phyloP scores from a whole-genome alignment of 2,797 vertebrate genomes.

The Iguana delicatissima region DNA sequence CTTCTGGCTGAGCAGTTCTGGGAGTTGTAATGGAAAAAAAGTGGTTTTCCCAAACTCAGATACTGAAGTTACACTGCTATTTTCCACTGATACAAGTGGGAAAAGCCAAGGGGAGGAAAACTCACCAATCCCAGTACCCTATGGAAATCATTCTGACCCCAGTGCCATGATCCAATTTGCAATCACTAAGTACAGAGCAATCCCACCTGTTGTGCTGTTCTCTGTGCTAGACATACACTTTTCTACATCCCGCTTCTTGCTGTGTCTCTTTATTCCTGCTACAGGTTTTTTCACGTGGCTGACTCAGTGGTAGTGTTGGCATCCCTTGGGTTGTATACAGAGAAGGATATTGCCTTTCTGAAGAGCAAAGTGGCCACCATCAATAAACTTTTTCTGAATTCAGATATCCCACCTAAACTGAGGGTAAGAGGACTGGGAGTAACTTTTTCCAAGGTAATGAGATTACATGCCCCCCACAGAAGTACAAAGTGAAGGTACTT shows the following conservation, averaged over 20 bases:
- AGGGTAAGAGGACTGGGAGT: slow-evolving; percentile 66
- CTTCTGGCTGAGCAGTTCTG: no score
- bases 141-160: no score
- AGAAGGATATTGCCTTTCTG: slow-evolving; percentile 71
- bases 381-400: slow-evolving; percentile 75
- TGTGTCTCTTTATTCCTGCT: neutral
- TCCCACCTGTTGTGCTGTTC: neutral
- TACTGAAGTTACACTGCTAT: neutral
- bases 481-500: neutral
- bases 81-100: neutral
- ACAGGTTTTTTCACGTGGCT: slow-evolving; percentile 78
- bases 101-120: neutral
- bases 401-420: slow-evolving; percentile 73
- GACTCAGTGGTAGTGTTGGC: slow-evolving; percentile 58
- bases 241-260: neutral
- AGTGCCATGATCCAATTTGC: neutral
- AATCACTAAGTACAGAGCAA: no score
- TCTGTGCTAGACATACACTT: neutral
- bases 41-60: no score
- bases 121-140: neutral
- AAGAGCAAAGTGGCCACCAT: slow-evolving; percentile 74
- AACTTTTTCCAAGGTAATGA: neutral
- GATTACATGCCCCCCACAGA: neutral
- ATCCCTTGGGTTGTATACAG: slow-evolving; percentile 13
- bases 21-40: no score